phyloP scores from a whole-genome alignment of 1,140 invertebrate species.

The Parasteatoda tepidariorum region DNA sequence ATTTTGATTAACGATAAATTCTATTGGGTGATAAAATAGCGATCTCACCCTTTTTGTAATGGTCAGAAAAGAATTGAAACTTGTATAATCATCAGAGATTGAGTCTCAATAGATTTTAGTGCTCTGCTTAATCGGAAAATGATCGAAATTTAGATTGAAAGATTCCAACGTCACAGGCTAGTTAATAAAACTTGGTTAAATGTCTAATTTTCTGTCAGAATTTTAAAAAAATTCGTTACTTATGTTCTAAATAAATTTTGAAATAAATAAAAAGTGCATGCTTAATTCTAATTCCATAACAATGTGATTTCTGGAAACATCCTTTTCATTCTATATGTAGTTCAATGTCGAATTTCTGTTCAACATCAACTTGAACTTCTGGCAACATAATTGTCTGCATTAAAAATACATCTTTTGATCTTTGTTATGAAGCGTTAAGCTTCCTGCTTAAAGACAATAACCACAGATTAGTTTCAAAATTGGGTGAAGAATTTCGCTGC shows the following conservation, averaged over 20 bases:
- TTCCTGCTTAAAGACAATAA: constrained; percentile 13
- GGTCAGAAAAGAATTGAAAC: no score
- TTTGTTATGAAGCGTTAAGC: background rate
- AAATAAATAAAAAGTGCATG: background rate
- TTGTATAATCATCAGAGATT: no score
- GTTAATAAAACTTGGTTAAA: no score
- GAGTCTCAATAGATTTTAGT: no score
- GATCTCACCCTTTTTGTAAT: no score
- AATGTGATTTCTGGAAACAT: background rate
- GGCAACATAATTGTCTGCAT: background rate
- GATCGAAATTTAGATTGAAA: no score
- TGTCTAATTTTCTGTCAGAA: no score
- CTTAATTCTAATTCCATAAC: background rate
- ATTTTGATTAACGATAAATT: no score
- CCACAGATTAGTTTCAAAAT: background rate
- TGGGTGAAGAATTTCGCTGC: background rate
- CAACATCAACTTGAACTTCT: constrained; percentile 28
- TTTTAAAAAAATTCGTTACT: background rate
- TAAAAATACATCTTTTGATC: background rate
- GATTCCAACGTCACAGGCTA: no score
- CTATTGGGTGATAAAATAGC: no score
- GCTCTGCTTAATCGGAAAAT: no score
- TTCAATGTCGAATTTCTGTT: constrained; percentile 14
- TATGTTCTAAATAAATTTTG: background rate
- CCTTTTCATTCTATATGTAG: background rate